phyloP scores from a whole-genome alignment of 2,113 vertebrate species.

The Herpetotheres cachinnans region DNA sequence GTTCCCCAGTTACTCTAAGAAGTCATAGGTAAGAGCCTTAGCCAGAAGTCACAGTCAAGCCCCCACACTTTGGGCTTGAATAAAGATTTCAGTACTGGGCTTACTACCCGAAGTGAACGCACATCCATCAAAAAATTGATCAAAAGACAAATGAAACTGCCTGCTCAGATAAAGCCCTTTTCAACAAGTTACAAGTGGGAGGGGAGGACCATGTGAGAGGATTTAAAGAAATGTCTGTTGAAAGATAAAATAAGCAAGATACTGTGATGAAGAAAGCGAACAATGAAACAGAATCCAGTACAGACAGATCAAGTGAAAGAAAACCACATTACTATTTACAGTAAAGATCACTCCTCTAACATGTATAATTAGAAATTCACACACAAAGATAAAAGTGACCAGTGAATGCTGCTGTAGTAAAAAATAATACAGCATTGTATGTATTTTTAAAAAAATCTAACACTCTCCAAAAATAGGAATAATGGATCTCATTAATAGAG shows the following conservation, averaged over 20 bases:
- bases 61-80: not conserved
- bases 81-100: not conserved
- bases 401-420: constrained; percentile 38
- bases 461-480: constrained; percentile 58
- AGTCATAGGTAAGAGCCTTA: not conserved
- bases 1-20: not conserved
- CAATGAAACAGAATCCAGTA: constrained; percentile 29
- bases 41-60: not conserved
- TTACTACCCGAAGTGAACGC: not conserved
- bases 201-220: not conserved
- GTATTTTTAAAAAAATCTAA: constrained; percentile 4
- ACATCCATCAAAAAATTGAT: constrained; percentile 19
- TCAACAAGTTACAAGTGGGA: constrained; percentile 14
- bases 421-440: constrained; percentile 62
- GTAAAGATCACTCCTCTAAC: constrained; percentile 33
- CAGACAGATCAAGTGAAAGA: constrained; percentile 51
- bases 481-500: constrained; percentile 61
- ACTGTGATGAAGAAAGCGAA: constrained; percentile 39
- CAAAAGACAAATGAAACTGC: constrained; percentile 45
- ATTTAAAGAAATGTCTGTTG: constrained; percentile 56
- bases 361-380: constrained; percentile 60
- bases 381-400: constrained; percentile 63
- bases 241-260: constrained; percentile 60
- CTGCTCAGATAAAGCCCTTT: constrained; percentile 45
- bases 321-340: constrained; percentile 52